Evolutionary conservation across 2,888 invertebrate species (phyloP), one percentile per base, ranked within the genome.

Genomic region (Eretmocerus hayati): DNA sequence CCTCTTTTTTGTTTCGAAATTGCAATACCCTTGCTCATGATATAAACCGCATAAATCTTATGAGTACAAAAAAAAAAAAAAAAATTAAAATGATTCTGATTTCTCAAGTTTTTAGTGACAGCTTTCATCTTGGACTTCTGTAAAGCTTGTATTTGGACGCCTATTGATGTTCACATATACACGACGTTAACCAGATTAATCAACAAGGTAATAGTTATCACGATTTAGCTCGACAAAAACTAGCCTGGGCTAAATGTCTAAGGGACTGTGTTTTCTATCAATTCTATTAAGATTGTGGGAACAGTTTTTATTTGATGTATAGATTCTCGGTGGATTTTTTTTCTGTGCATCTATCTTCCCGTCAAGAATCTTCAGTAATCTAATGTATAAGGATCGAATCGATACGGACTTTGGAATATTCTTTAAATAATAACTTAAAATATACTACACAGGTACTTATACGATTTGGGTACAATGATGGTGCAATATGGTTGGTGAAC

Each of bases 91-190:
- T 9, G 19, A 4, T 40, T 39, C 22, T 48, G 20, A n/a, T 46
- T 49, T 46, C 23, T n/a, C n/a, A n/a, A 67, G 67, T 65, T 67
- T 56, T 30, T 67, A 30, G 62, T 59, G 26, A 59, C 63, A 5
- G 53, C 64, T 1, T 67, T 67, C 45, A 46, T 67, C 13, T 44
- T 67, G 50, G 67, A 67, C 52, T 67, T 67, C 50, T 48, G 60
- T 20, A 46, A 59, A 5, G 60, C 63, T 18, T 67, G 65, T 44
- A 58, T 67, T 32, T 67, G 67, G 67, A 59, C 59, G n/a, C 66
- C 67, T 1, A 58, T 67, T 5, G 61, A 67, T 21, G 52, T 62
- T 15, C 53, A 63, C 4, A 53, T 67, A 13, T 50, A 62, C 30
- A 59, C 58, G 9, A 62, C 58, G 1, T 32, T 64, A 5, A 61